Base-by-base conservation (phyloP, 2,797 vertebrate species). In the Acanthiza pusilla region DNA sequence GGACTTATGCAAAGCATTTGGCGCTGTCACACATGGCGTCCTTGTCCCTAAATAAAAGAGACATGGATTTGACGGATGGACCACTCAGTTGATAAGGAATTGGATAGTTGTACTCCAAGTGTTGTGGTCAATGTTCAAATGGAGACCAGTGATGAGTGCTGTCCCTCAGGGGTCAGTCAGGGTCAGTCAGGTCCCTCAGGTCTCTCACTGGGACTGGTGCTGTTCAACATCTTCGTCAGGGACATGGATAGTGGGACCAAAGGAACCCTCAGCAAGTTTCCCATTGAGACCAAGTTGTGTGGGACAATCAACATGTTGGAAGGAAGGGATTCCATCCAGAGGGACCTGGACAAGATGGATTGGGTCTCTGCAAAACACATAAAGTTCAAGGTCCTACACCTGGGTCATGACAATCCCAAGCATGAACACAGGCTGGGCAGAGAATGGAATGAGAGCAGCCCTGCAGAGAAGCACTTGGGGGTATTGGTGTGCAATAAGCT, bases 291-390 rank as follows among this genome's bases (percentile, higher is more conserved):
- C 19, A 21, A 15, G 7, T 11, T n/a, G 6, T 47, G 61, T 10
- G 11, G n/a, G 16, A 29, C 13, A n/a, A 36, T 7, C 1, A 2
- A 34, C 1, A 3, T 0, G 1, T 7, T n/a, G 67, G 27, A 79
- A 11, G 7, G 45, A 73, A 53, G 38, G 38, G 29, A 60, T 47
- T 14, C 8, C 13, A 30, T 30, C 17, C 61, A 54, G 40, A 81
- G 26, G 40, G 21, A 17, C 17, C 34, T 42, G 18, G 9, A 40
- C 14, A 67, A 26, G 12, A 26, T 54, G 57, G 25, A 68, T 22
- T 29, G 48, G 7, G 26, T 10, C 19, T 48, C 22, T 42, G 42
- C 19, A 61, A 50, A 68, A 5, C 11, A 10, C 22, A 17, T 21
- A 36, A 62, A 62, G 23, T 7, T 43, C 19, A 70, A 63, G 23